Percentiles rank a stretch among this genome's conserved stretches.
Conservation (phyloP, 2,797 vertebrate genomes). For the Tympanoctomys barrerae region DNA sequence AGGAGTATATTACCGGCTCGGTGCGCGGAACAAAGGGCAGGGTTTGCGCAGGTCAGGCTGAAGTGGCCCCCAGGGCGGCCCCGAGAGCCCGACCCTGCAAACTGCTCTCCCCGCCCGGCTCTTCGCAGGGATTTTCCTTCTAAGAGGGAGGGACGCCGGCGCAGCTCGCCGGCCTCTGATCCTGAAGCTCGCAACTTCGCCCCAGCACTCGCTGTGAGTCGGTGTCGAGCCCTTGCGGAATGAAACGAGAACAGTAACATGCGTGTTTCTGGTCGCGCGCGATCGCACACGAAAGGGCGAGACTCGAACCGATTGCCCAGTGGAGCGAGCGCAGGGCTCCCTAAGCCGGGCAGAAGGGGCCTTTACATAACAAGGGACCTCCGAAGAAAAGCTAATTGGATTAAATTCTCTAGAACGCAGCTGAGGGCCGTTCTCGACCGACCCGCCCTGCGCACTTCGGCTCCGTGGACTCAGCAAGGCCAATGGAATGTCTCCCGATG, state of each 20-base stretch:
- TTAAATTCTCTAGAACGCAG: slow-evolving; percentile 87
- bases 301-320: slow-evolving; percentile 29
- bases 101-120: slow-evolving; percentile 48
- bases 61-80: slow-evolving; percentile 78
- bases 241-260: slow-evolving; percentile 17
- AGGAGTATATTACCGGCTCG: slow-evolving; percentile 78
- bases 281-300: not conserved
- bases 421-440: slow-evolving; percentile 83
- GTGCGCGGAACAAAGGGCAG: slow-evolving; percentile 72
- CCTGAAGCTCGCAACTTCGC: not conserved
- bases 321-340: slow-evolving; percentile 79
- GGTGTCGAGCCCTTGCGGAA: slow-evolving; percentile 6
- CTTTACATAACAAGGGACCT: slow-evolving; percentile 89
- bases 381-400: slow-evolving; percentile 90
- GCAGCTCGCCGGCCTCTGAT: not conserved
- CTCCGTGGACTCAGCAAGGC: slow-evolving; percentile 80
- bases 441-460: slow-evolving; percentile 79
- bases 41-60: slow-evolving; percentile 77
- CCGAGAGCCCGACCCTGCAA: slow-evolving; percentile 67
- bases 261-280: not conserved
- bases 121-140: slow-evolving; percentile 76
- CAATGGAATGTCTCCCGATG: slow-evolving; percentile 81
- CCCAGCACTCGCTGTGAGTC: slow-evolving; percentile 22
- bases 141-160: slow-evolving; percentile 35
- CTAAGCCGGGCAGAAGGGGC: slow-evolving; percentile 68